Evolutionary conservation across 2,113 vertebrate genomes (phyloP), one percentile per base, ranked within the genome.

Genomic region (Ivindomyrus marchei): DNA sequence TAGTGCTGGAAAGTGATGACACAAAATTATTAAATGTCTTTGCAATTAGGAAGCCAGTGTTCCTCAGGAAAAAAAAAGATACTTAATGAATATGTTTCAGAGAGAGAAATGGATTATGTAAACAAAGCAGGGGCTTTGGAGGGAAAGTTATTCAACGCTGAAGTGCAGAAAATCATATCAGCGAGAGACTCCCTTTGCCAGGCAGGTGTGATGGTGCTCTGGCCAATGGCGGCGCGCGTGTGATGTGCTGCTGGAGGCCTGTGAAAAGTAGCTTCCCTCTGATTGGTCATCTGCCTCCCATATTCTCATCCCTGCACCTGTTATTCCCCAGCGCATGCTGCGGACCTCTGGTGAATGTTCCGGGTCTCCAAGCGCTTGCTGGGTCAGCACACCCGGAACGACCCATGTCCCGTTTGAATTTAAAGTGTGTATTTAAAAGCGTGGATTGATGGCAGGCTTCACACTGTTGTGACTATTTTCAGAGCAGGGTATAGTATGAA

Each of bases 71-170:
- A 52, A 15, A 49, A 49, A 88, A 49, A 89, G 46, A 39, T 36
- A 52, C 58, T 89, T 80, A 89, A 89, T 83, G 90, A 90, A 83
- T 84, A 90, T 77, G 87, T 50, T 90, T 90, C 90, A 92, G 90
- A 89, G 87, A 53, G 27, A 53, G 27, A 80, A 90, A 89, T 77
- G 24, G 88, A 88, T 89, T 21, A 42, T 87, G 66, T 87, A 83
- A 49, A 85, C 42, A 58, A 92, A 77, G 85, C 45, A 46, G 19
- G 89, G 89, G 86, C 52, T 31, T 92, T 46, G 45, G 36, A 17
- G 70, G 70, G 49, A 89, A 80, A 6, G 46, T 52, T 47, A 53
- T 89, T 89, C 47, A 84, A 52, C 49, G 3, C 7, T 31, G 27
- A 52, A 46, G 47, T 13, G 89, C 89, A 17, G 50, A n/a, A 39